These are phyloP conservation scores for Ceratosolen fusciceps DNA, from an alignment of 1,140 invertebrate genomes.

Conservation along the genomic window DNA sequence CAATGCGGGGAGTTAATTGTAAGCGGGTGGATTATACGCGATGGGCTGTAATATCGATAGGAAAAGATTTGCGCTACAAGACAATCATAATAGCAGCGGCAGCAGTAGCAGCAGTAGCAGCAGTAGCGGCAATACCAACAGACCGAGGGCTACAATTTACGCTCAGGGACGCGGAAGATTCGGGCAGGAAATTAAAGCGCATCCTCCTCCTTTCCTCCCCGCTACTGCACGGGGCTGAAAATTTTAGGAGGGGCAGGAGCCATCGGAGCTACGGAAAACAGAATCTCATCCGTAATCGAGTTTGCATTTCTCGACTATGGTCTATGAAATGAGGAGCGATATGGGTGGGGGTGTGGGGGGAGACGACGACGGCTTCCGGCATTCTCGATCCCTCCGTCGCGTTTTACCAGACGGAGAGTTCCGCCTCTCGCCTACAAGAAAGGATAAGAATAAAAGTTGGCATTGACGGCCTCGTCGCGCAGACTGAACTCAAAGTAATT, in stretches of 20 bases:
- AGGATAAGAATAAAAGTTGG: conserved; percentile 41
- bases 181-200: conserved; percentile 42
- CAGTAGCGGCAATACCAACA: neutral
- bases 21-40: too few species aligned
- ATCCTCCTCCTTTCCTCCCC: neutral
- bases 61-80: too few species aligned
- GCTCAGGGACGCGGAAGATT: conserved; percentile 27
- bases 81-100: too few species aligned
- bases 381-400: conserved; percentile 46
- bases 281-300: conserved; percentile 49
- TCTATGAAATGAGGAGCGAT: too few species aligned
- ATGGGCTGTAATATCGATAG: too few species aligned
- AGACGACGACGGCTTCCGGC: conserved; percentile 24
- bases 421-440: neutral
- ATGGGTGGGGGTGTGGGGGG: too few species aligned
- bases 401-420: conserved; percentile 20
- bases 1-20: too few species aligned
- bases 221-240: conserved; percentile 15
- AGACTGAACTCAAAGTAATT: conserved; percentile 44
- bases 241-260: conserved; percentile 22
- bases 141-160: neutral
- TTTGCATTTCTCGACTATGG: conserved; percentile 44
- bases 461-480: conserved; percentile 4
- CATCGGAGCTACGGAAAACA: neutral
- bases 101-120: neutral